Evolutionary conservation across 2,888 invertebrate genomes (phyloP).

Genomic region (Panzeria rudis): DNA sequence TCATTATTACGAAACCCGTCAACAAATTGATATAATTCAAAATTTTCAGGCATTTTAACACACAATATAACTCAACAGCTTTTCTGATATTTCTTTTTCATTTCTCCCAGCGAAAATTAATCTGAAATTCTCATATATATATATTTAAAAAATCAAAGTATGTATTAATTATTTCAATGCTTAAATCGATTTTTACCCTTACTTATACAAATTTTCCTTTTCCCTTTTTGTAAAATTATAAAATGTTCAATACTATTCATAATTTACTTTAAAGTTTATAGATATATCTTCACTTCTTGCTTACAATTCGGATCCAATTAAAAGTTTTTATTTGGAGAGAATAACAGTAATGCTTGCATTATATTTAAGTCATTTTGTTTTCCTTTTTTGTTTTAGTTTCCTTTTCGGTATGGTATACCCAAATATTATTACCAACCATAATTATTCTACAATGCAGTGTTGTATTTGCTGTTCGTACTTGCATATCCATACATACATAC

Average conservation of each 20-base stretch:
- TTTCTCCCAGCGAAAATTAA: slow-evolving; percentile 7
- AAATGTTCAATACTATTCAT: slow-evolving; percentile 11
- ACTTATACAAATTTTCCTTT: slow-evolving; percentile 12
- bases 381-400: slow-evolving; percentile 42
- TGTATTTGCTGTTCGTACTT: slow-evolving; percentile 18
- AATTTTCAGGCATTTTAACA: slow-evolving; percentile 88
- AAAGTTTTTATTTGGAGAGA: slow-evolving; percentile 16
- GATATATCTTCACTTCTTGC: background rate
- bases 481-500: too few species aligned
- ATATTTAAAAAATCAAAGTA: background rate
- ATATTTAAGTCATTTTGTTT: slow-evolving; percentile 6
- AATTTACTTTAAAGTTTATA: background rate
- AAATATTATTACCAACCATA: background rate
- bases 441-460: background rate
- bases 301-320: slow-evolving; percentile 5
- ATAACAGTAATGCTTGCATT: slow-evolving; percentile 19
- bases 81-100: slow-evolving; percentile 13
- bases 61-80: slow-evolving; percentile 12
- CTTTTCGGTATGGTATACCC: slow-evolving; percentile 17
- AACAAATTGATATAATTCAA: slow-evolving; percentile 92
- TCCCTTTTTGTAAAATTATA: slow-evolving; percentile 18
- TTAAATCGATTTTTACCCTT: slow-evolving; percentile 53
- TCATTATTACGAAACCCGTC: slow-evolving; percentile 84
- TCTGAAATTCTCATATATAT: slow-evolving; percentile 8
- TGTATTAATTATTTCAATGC: background rate